These are phyloP conservation scores for Lathamus discolor DNA, from an alignment of 2,113 vertebrate genomes.

Conservation along the genomic window DNA sequence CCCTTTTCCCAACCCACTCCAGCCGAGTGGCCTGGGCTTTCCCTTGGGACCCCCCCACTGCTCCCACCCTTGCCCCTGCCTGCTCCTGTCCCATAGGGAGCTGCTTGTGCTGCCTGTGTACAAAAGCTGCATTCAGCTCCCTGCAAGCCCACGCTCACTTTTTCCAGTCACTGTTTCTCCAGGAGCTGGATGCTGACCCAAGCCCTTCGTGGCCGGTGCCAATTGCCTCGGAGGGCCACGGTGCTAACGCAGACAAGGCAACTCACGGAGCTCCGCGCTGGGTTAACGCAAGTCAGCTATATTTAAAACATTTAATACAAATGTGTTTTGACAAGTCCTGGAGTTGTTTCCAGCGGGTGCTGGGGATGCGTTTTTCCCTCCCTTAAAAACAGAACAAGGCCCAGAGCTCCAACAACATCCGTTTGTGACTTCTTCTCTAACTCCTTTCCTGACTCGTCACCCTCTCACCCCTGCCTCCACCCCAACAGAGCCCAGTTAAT, in stretches of 20 bases:
- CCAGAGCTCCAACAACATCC: not conserved
- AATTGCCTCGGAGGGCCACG: not conserved
- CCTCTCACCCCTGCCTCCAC: not conserved
- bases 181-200: constrained; percentile 21
- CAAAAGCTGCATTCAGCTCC: constrained; percentile 52
- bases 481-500: not conserved
- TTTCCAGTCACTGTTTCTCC: constrained; percentile 43
- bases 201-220: not conserved
- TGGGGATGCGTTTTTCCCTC: not conserved
- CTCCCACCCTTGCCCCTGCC: not conserved
- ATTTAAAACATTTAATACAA: constrained; percentile 65
- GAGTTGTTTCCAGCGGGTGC: not conserved
- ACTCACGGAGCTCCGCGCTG: not conserved
- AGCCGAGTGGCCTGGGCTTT: rapidly evolving
- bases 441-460: not conserved
- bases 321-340: constrained; percentile 44
- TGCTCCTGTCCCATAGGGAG: not conserved
- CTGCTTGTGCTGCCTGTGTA: not conserved
- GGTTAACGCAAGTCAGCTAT: not conserved
- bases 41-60: not conserved
- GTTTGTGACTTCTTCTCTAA: not conserved
- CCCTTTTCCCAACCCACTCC: not conserved
- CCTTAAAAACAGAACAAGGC: constrained; percentile 24
- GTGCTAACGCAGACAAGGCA: not conserved
- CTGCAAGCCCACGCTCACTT: constrained; percentile 35